A percentile compares a stretch with the other conserved stretches of the same genome.
Evolutionary conservation across 2,888 invertebrate species (phyloP).

Genomic region (Autographa pulchrina): DNA sequence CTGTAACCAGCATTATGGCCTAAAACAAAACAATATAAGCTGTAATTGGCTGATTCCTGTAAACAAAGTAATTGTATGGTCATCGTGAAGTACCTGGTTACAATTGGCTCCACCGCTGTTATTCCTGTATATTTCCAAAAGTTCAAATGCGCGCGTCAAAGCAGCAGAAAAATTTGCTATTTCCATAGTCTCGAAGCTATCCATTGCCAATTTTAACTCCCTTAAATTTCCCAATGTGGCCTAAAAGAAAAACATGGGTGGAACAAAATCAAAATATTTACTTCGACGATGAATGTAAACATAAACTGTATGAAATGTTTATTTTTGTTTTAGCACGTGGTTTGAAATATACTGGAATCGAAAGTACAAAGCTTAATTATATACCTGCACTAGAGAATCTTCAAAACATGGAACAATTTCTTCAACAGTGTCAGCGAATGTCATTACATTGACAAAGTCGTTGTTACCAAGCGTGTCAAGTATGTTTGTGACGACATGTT

Average conservation of each 20-base stretch:
- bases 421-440: slow-evolving; percentile 95
- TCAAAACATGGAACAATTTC: slow-evolving; percentile 97
- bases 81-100: slow-evolving; percentile 79
- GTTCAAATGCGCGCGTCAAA: slow-evolving; percentile 96
- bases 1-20: slow-evolving; percentile 99
- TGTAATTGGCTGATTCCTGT: not conserved
- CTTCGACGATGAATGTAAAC: slow-evolving; percentile 29
- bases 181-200: slow-evolving; percentile 93
- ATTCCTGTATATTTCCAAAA: slow-evolving; percentile 92
- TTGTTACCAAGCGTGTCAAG: slow-evolving; percentile 99
- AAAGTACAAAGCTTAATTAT: not conserved
- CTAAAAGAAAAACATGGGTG: slow-evolving; percentile 80
- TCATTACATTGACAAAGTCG: slow-evolving; percentile 99
- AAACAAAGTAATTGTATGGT: not conserved
- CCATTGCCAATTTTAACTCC: slow-evolving; percentile 94
- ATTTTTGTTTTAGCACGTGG: slow-evolving; percentile 1
- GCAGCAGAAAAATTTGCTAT: slow-evolving; percentile 98
- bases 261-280: slow-evolving; percentile 15
- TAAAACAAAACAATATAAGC: slow-evolving; percentile 72
- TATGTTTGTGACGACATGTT: slow-evolving; percentile 95
- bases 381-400: slow-evolving; percentile 96
- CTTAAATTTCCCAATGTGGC: slow-evolving; percentile 96
- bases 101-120: slow-evolving; percentile 91
- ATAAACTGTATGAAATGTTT: not conserved
- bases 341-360: not conserved